phyloP scores from a whole-genome alignment of 1,140 invertebrate species.

The Drosophila azteca region DNA sequence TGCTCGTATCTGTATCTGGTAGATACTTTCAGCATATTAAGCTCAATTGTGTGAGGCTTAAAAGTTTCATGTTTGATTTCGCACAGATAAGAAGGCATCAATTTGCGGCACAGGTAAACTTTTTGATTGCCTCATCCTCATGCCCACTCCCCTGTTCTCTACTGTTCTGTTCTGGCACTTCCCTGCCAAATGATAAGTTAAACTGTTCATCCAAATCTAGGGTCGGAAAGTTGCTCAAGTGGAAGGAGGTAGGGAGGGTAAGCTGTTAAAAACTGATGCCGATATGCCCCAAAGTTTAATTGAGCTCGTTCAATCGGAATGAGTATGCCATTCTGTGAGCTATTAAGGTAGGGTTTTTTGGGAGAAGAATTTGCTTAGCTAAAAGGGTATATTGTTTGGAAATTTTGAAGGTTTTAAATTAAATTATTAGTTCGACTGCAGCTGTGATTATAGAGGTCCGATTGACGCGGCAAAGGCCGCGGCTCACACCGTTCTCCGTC shows the following conservation, averaged over 20 bases:
- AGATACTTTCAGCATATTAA: conserved; percentile 61
- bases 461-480: too few relatives aligned
- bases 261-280: conserved; percentile 53
- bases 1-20: conserved; percentile 14
- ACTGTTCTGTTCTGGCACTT: not conserved
- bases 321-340: conserved; percentile 20
- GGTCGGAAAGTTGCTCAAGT: conserved; percentile 27
- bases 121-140: conserved; percentile 61
- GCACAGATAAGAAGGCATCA: conserved; percentile 74
- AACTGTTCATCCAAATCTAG: conserved; percentile 51
- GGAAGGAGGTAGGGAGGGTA: conserved; percentile 8
- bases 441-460: too few relatives aligned
- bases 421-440: too few relatives aligned
- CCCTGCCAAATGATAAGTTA: conserved; percentile 64
- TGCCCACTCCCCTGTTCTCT: too few relatives aligned
- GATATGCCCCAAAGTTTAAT: conserved; percentile 52
- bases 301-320: conserved; percentile 50
- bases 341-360: conserved; percentile 3
- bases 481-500: too few relatives aligned
- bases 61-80: conserved; percentile 79
- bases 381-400: not conserved
- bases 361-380: too few relatives aligned
- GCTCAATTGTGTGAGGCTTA: conserved; percentile 76
- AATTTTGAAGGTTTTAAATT: too few relatives aligned
- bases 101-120: conserved; percentile 73